These are phyloP conservation scores for Thomomys bottae DNA, from an alignment of 2,113 vertebrate species.

Conservation along the genomic window DNA sequence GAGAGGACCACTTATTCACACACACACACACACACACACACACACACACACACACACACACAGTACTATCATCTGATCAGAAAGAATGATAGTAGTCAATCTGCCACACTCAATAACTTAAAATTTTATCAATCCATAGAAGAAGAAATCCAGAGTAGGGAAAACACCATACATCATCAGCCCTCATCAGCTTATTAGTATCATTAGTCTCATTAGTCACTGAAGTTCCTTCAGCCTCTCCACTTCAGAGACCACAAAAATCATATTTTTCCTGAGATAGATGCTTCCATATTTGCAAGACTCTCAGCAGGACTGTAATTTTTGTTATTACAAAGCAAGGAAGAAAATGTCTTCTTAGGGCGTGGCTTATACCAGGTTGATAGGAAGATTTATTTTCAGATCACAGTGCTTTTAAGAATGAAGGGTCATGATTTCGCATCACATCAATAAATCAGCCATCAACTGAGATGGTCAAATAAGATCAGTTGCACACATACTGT, in stretches of 20 bases:
- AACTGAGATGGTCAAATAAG: neutral
- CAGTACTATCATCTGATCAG: neutral
- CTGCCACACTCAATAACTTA: neutral
- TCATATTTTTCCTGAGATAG: neutral
- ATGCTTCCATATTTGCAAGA: neutral
- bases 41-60: no score
- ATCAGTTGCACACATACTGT: neutral
- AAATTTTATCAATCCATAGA: neutral
- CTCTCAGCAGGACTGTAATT: neutral
- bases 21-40: neutral
- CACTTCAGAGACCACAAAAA: slow-evolving; percentile 1
- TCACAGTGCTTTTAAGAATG: neutral
- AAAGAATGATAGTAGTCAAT: neutral
- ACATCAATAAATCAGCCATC: neutral
- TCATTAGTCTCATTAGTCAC: neutral
- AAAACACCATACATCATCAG: neutral
- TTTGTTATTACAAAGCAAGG: neutral
- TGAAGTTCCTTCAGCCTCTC: neutral
- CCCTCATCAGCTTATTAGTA: neutral
- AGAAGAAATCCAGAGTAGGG: neutral
- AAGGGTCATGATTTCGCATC: neutral
- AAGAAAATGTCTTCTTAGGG: neutral
- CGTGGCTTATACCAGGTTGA: neutral
- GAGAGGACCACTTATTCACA: neutral
- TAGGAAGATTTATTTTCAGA: neutral